Evolutionary conservation across 2,888 invertebrate genomes (phyloP).

Genomic region (Endotricha flammealis): DNA sequence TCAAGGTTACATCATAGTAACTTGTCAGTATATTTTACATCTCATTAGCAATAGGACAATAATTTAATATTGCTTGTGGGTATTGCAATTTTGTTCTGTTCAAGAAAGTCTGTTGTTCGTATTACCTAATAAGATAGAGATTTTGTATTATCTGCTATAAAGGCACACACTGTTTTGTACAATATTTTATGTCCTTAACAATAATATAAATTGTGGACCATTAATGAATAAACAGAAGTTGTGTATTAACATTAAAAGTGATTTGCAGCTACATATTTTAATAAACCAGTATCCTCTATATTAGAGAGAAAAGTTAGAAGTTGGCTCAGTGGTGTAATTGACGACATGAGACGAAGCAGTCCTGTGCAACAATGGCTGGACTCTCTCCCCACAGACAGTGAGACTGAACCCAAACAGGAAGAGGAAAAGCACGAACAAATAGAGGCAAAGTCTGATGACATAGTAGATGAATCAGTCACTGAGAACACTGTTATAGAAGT

Average conservation of each 20-base stretch:
- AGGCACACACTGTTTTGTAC: background rate
- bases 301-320: constrained; percentile 67
- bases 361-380: constrained; percentile 88
- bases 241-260: background rate
- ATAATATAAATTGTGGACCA: too few species aligned
- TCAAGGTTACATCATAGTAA: too few species aligned
- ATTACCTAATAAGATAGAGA: too few species aligned
- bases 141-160: too few species aligned
- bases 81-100: too few species aligned
- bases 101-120: too few species aligned
- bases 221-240: too few species aligned
- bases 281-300: constrained; percentile 64
- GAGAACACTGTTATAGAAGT: constrained; percentile 57
- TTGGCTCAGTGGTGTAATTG: constrained; percentile 70
- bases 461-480: constrained; percentile 52
- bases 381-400: constrained; percentile 75
- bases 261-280: constrained; percentile 63
- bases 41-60: too few species aligned
- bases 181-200: too few species aligned
- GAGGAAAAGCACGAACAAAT: too few species aligned
- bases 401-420: constrained; percentile 24
- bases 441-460: constrained; percentile 49
- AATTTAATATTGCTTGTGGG: too few species aligned
- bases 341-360: constrained; percentile 81
- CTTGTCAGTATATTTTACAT: too few species aligned